Conservation (phyloP, 2,113 vertebrate genomes). For the Nothocercus julius region DNA sequence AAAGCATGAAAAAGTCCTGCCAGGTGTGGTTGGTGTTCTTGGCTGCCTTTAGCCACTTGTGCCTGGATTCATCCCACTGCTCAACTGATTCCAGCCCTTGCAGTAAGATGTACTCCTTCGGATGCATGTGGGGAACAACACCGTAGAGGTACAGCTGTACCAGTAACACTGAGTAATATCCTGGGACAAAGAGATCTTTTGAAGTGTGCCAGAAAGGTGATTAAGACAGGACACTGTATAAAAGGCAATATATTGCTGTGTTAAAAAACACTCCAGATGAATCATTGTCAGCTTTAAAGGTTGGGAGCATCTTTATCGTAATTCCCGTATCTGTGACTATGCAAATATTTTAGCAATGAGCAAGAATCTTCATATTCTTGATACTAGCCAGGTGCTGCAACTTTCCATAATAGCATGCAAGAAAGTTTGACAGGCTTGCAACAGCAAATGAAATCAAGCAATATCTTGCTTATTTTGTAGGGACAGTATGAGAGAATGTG, state of each 20-base stretch:
- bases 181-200: background rate
- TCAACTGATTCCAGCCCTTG: background rate
- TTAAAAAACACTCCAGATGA: background rate
- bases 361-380: background rate
- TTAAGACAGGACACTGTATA: background rate
- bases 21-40: background rate
- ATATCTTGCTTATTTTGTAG: background rate
- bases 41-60: background rate
- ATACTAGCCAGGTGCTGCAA: background rate
- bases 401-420: background rate
- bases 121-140: background rate
- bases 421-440: background rate
- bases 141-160: background rate
- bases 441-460: background rate
- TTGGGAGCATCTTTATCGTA: background rate
- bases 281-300: background rate
- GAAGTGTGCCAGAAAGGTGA: background rate
- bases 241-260: background rate
- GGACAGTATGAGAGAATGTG: background rate
- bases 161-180: background rate
- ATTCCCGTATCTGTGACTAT: background rate
- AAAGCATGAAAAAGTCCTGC: background rate
- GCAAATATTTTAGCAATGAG: background rate
- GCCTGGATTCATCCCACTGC: background rate
- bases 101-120: background rate